Percentiles rank a stretch among this genome's conserved stretches.
These are phyloP conservation scores for Callipepla californica DNA, from an alignment of 2,113 vertebrate genomes.

Conservation along the genomic window DNA sequence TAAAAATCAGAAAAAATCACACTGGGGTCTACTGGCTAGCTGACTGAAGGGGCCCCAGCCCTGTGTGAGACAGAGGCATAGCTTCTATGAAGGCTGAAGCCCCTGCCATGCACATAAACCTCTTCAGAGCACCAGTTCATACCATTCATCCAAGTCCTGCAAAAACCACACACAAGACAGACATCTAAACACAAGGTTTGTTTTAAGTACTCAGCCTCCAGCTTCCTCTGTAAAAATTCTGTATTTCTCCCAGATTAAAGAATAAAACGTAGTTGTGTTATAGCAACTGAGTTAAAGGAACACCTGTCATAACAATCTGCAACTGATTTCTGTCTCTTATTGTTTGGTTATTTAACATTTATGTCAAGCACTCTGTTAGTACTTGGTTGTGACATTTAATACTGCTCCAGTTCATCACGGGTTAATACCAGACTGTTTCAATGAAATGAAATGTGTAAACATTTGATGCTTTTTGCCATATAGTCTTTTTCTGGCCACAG, in stretches of 20 bases:
- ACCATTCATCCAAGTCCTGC: neutral
- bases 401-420: neutral
- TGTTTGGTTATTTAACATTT: neutral
- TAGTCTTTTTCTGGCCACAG: neutral
- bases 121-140: rapidly evolving
- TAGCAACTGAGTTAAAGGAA: neutral
- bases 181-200: neutral
- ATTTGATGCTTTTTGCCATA: neutral
- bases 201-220: neutral
- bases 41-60: neutral
- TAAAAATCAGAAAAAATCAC: neutral
- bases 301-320: neutral
- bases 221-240: neutral
- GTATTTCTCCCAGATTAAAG: neutral
- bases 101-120: rapidly evolving
- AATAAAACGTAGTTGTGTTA: neutral
- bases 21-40: neutral
- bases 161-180: neutral
- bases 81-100: neutral
- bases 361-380: neutral
- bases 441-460: neutral
- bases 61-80: neutral
- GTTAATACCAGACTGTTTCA: neutral
- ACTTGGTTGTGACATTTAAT: neutral
- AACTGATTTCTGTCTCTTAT: neutral